phyloP scores from a whole-genome alignment of 1,140 invertebrate genomes.

The Pseudobourletiella spinata region DNA sequence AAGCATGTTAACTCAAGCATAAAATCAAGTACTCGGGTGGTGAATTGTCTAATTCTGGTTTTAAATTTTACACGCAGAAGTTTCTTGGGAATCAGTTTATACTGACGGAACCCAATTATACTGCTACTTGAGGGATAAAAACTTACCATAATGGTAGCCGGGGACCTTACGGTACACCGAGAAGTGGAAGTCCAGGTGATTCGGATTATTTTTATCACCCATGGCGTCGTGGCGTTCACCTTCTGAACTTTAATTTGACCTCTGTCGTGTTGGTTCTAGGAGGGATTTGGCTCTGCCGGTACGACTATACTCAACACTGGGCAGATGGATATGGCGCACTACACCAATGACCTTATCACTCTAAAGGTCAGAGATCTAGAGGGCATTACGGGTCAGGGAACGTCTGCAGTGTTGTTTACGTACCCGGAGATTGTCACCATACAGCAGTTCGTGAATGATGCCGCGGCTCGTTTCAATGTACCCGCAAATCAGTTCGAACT shows the following conservation, averaged over 20 bases:
- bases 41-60: too few species aligned
- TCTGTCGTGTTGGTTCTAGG: too few species aligned
- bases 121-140: too few species aligned
- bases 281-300: not conserved
- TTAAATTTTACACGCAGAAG: too few species aligned
- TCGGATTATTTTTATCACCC: too few species aligned
- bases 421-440: constrained; percentile 10
- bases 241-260: too few species aligned
- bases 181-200: not conserved
- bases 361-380: constrained; percentile 12
- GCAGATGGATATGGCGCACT: not conserved
- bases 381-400: not conserved
- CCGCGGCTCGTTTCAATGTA: not conserved
- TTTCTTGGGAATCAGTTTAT: too few species aligned
- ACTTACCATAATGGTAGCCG: constrained; percentile 2
- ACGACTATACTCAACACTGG: not conserved
- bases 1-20: too few species aligned
- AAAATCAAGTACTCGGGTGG: too few species aligned
- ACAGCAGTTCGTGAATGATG: constrained; percentile 9
- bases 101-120: too few species aligned
- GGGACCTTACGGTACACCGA: not conserved
- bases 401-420: not conserved
- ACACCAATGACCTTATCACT: constrained; percentile 4
- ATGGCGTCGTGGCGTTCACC: too few species aligned
- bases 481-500: constrained; percentile 10